Conservation (phyloP, 2,797 vertebrate species). For the Megaceryle alcyon region DNA sequence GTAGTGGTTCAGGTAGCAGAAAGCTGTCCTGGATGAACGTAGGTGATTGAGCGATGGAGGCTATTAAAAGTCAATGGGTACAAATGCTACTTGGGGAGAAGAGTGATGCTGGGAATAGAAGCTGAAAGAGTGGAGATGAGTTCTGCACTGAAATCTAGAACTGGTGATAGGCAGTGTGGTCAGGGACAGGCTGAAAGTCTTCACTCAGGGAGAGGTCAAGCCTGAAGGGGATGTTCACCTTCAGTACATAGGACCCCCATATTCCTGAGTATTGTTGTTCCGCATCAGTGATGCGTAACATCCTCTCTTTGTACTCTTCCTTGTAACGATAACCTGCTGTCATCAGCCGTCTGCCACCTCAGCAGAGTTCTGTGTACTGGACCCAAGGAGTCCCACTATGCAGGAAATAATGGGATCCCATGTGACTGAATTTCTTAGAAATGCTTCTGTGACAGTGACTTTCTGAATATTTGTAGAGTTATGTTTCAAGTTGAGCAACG, state of each 20-base stretch:
- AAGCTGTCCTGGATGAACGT: neutral
- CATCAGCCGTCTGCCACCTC: neutral
- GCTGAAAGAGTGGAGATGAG: neutral
- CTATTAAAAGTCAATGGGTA: neutral
- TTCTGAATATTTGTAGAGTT: neutral
- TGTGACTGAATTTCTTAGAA: neutral
- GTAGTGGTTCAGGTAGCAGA: neutral
- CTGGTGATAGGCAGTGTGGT: neutral
- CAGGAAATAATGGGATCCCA: neutral
- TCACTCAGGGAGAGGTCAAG: neutral
- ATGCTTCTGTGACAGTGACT: neutral
- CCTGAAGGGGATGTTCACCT: neutral
- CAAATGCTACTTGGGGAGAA: neutral
- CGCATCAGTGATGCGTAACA: neutral
- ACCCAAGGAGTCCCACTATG: neutral
- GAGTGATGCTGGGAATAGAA: neutral
- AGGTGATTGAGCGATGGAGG: neutral
- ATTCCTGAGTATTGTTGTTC: neutral
- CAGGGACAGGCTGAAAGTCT: neutral
- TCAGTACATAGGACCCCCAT: neutral
- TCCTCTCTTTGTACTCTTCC: neutral
- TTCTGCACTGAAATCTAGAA: neutral
- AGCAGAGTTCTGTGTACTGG: neutral
- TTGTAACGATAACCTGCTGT: accelerated
- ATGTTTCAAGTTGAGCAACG: neutral